Base-by-base conservation (phyloP, 2,888 invertebrate species). In the Lypha dubia region DNA sequence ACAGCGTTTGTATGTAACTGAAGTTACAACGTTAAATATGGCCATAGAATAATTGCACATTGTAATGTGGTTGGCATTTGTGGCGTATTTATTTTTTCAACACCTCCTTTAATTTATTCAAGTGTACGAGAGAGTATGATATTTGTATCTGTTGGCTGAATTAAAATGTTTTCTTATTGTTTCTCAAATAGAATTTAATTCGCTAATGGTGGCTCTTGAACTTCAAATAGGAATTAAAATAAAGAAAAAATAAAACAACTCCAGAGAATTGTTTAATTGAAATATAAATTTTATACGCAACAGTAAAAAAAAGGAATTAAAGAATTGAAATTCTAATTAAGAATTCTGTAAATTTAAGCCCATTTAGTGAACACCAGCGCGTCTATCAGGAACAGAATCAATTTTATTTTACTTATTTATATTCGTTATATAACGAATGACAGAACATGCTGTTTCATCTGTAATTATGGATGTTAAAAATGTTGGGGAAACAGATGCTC, bases 31-130 rank as follows among this genome's bases (percentile, higher is more conserved):
- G 60, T 73, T 77, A 71, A 73, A 76, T 67, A 51, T 46, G 74
- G 74, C 79, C 79, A 74, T 79, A 74, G 79, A 79, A 79, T 70
- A 70, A 83, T 77, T 83, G 82, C 76, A 82, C 65, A 56, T 53
- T 81, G 41, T 62, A 65, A 56, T 82, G 83, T 35, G 73, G 73
- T 68, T 83, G 73, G 44, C 73, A 67, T 79, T 77, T 77, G 58
- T 65, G 71, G 38, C 41, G 44, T 73, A 73, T 71, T 60, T 67
- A 32, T 67, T 77, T 56, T 83, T 44, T 68, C 62, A 79, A 83
- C 73, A 83, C 79, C 67, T 83, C 62, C 46, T 83, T 73, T 71
- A 67, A 71, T 82, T 65, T 73, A 77, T 73, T 77, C 71, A 77
- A 77, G 71, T 63, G 38, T 20, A 15, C 44, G 15, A 15, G 44